A percentile compares a stretch with the other conserved stretches of the same genome.
phyloP scores from a whole-genome alignment of 2,888 invertebrate genomes.

The Pseudeuparius sepicola region DNA sequence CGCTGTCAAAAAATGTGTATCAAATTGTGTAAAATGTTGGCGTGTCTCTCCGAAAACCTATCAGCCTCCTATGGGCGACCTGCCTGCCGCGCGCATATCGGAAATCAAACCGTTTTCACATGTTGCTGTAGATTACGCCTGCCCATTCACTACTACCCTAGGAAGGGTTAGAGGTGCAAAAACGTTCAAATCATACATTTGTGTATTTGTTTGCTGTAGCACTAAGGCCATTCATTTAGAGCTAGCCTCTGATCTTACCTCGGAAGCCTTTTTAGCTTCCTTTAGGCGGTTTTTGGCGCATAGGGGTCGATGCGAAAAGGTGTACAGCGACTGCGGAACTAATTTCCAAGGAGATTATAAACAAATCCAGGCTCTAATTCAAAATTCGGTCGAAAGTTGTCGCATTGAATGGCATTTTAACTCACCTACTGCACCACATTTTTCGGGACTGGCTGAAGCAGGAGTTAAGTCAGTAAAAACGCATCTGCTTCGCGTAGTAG shows the following conservation, averaged over 20 bases:
- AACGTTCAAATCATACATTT: constrained; percentile 12
- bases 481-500: no score
- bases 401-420: constrained; percentile 16
- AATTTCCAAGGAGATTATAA: constrained; percentile 19
- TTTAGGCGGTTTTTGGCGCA: constrained; percentile 16
- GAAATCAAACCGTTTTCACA: no score
- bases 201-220: constrained; percentile 15
- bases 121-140: constrained; percentile 14
- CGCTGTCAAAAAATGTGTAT: constrained; percentile 6
- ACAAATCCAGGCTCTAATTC: constrained; percentile 10
- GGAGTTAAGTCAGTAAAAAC: no score
- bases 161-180: constrained; percentile 10
- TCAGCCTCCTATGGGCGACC: constrained; percentile 13
- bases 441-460: constrained; percentile 17
- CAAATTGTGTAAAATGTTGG: constrained; percentile 11
- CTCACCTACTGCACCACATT: constrained; percentile 15
- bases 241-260: constrained; percentile 13
- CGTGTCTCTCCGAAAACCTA: constrained; percentile 7
- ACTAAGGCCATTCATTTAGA: constrained; percentile 17
- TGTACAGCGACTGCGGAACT: no score
- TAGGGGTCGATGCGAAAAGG: constrained; percentile 12
- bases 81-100: constrained; percentile 13
- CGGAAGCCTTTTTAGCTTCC: constrained; percentile 14
- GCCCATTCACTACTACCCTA: constrained; percentile 13
- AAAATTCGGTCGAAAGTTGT: constrained; percentile 9